A percentile compares a stretch with the other conserved stretches of the same genome.
phyloP scores from a whole-genome alignment of 2,797 vertebrate species.

The Pelochelys cantorii region DNA sequence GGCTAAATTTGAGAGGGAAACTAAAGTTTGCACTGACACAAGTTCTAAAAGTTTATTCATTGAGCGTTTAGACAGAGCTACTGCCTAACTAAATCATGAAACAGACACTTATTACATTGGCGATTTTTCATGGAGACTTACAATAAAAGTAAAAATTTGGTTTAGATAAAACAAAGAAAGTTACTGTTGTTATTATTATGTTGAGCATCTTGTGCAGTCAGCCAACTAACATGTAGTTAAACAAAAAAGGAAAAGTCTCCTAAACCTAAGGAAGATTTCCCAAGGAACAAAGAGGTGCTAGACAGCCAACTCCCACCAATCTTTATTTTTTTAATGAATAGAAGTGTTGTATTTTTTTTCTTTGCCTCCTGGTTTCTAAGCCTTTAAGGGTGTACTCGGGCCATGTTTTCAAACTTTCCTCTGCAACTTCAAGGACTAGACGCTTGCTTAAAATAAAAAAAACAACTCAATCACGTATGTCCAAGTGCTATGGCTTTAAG shows the following conservation, averaged over 20 bases:
- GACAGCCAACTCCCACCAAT: neutral
- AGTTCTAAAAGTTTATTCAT: neutral
- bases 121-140: neutral
- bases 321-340: too few relatives aligned
- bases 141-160: neutral
- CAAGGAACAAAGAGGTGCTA: neutral
- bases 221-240: neutral
- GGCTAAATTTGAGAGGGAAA: neutral
- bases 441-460: rapidly evolving
- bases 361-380: neutral
- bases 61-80: neutral
- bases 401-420: neutral
- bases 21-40: slow-evolving; percentile 3
- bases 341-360: neutral
- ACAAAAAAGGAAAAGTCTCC: neutral
- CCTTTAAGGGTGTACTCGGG: neutral
- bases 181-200: neutral
- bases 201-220: neutral
- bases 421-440: neutral
- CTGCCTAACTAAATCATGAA: neutral
- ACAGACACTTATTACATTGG: neutral
- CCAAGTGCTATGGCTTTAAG: rapidly evolving
- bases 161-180: neutral
- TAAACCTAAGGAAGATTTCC: neutral
- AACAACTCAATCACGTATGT: neutral